A percentile compares a stretch with the other conserved stretches of the same genome.
Conservation (phyloP, 30 jellyfish, hydroid and myxozoan genomes). For the Hydractinia echinata region DNA sequence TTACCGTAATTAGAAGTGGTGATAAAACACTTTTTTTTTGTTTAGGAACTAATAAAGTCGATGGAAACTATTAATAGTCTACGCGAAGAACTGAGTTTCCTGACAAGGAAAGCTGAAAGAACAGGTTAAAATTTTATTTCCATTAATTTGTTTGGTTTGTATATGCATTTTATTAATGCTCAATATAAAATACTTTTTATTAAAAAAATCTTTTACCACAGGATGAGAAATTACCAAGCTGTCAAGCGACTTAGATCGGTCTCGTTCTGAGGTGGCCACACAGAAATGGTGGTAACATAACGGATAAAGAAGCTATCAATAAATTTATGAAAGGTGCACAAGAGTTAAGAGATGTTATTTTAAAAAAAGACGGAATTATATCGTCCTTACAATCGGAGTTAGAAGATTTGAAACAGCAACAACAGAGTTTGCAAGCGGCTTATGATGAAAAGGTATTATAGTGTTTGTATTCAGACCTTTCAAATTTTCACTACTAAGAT, state of each 20-base stretch:
- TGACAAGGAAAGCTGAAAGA: constrained; percentile 34
- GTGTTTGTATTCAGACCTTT: neutral
- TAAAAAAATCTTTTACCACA: neutral
- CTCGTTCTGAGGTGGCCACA: constrained; percentile 53
- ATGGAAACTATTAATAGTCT: constrained; percentile 61
- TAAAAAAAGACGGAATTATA: constrained; percentile 44
- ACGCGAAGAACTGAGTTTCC: constrained; percentile 57
- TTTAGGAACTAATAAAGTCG: constrained; percentile 63
- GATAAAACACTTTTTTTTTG: neutral
- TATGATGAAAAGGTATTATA: constrained; percentile 65
- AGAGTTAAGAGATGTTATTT: constrained; percentile 47
- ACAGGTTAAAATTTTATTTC: constrained; percentile 36
- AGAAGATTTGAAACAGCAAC: constrained; percentile 59
- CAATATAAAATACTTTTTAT: neutral
- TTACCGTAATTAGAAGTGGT: too few species aligned
- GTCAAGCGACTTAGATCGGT: constrained; percentile 33
- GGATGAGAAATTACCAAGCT: constrained; percentile 47
- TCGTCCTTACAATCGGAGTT: constrained; percentile 46
- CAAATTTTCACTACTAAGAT: neutral
- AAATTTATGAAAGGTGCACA: constrained; percentile 57
- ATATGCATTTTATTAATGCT: neutral
- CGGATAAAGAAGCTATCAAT: constrained; percentile 72
- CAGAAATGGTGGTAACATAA: constrained; percentile 54
- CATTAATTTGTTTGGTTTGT: neutral
- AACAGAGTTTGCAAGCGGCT: constrained; percentile 35